A percentile compares a stretch with the other conserved stretches of the same genome.
Conservation (phyloP, 1,140 invertebrate species). For the Daktulosphaira vitifoliae region DNA sequence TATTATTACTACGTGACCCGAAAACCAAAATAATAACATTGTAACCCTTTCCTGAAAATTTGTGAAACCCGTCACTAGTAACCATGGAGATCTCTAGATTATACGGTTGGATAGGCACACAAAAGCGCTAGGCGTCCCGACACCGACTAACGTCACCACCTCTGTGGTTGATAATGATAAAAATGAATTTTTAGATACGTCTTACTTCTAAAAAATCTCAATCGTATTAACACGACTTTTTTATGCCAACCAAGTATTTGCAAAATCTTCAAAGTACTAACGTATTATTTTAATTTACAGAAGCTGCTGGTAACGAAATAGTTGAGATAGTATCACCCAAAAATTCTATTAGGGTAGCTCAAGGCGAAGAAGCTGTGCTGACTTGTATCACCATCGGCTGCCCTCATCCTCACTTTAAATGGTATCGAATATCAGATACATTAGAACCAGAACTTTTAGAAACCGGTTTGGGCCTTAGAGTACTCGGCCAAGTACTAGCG, state of each 20-base stretch:
- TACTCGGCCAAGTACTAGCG: conserved; percentile 59
- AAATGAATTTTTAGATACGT: background rate
- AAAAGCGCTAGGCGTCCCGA: conserved; percentile 11
- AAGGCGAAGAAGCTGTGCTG: conserved; percentile 65
- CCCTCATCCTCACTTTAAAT: conserved; percentile 64
- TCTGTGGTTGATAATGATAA: conserved; percentile 5
- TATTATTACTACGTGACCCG: conserved; percentile 31
- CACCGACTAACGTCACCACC: background rate
- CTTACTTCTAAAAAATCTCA: background rate
- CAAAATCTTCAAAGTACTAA: too few relatives aligned
- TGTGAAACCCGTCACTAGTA: background rate
- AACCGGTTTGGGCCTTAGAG: conserved; percentile 54
- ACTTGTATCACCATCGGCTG: conserved; percentile 64
- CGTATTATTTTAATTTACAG: too few relatives aligned
- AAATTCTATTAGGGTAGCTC: conserved; percentile 55
- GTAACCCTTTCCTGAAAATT: conserved; percentile 27
- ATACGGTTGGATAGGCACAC: conserved; percentile 5
- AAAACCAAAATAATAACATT: conserved; percentile 28
- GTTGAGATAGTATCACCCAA: conserved; percentile 61
- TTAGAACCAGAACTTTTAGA: conserved; percentile 54
- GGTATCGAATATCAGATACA: conserved; percentile 53
- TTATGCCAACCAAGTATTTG: too few relatives aligned
- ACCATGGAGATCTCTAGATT: conserved; percentile 11
- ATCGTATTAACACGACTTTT: too few relatives aligned
- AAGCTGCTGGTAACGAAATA: conserved; percentile 56